phyloP scores from a whole-genome alignment of 2,797 vertebrate species.

The Hozukius guyotensis region DNA sequence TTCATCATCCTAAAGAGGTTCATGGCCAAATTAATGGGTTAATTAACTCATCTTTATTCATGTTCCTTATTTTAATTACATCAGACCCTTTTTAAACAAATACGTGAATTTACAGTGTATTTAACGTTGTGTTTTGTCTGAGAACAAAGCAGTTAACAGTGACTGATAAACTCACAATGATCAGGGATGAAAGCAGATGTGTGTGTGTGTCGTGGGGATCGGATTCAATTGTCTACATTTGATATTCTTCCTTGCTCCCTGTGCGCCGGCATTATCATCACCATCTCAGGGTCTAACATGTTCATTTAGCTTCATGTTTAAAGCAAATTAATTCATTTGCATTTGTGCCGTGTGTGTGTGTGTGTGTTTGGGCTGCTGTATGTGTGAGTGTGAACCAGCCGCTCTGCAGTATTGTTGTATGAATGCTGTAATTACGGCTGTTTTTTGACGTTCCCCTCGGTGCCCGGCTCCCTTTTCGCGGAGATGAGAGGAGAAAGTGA shows the following conservation, averaged over 20 bases:
- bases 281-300: conserved; percentile 47
- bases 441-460: conserved; percentile 42
- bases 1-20: conserved; percentile 32
- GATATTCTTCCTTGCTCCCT: conserved; percentile 29
- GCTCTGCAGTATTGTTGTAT: conserved; percentile 26
- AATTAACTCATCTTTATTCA: conserved; percentile 54
- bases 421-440: conserved; percentile 48
- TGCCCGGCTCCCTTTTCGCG: conserved; percentile 34
- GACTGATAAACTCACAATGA: conserved; percentile 12
- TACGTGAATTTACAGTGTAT: conserved; percentile 13
- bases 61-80: conserved; percentile 17
- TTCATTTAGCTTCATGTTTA: conserved; percentile 57
- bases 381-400: not conserved
- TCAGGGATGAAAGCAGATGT: conserved; percentile 30
- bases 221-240: conserved; percentile 51
- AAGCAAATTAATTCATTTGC: conserved; percentile 56
- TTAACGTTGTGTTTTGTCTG: conserved; percentile 24
- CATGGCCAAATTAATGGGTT: conserved; percentile 37
- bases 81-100: conserved; percentile 28
- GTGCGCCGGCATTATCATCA: conserved; percentile 35
- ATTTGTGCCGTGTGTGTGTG: not conserved
- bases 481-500: conserved; percentile 64
- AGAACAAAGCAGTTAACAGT: conserved; percentile 14
- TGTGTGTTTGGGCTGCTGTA: not conserved
- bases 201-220: conserved; percentile 29